Evolutionary conservation across 2,797 vertebrate genomes (phyloP).

Genomic region (Pogonophryne albipinna): DNA sequence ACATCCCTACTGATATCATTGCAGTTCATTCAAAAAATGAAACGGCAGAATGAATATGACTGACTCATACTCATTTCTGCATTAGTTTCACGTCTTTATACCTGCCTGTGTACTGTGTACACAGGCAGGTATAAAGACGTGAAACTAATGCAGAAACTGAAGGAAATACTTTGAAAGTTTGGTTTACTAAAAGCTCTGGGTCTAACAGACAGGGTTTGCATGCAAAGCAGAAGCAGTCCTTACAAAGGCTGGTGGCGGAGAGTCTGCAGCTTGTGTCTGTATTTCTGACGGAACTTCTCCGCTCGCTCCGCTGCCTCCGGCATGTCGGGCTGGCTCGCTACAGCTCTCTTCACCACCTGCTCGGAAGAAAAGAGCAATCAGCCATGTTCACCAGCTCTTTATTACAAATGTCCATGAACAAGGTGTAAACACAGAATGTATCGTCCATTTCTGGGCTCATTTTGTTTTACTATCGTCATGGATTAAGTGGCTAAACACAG

Average conservation of each 20-base stretch:
- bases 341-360: conserved; percentile 94
- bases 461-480: background rate
- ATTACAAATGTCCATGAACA: background rate
- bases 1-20: too few species aligned
- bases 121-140: conserved; percentile 30
- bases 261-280: conserved; percentile 95
- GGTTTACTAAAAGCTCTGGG: conserved; percentile 40
- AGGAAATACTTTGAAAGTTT: conserved; percentile 23
- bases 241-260: conserved; percentile 97
- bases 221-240: conserved; percentile 64
- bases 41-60: background rate
- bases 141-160: conserved; percentile 57
- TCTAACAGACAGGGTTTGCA: background rate
- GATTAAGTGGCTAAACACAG: background rate
- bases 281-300: conserved; percentile 96
- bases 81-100: too few species aligned
- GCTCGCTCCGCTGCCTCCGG: conserved; percentile 88
- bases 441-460: background rate
- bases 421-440: background rate
- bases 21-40: too few species aligned
- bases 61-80: background rate
- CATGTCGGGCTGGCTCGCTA: conserved; percentile 94
- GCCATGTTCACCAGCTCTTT: background rate
- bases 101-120: too few species aligned
- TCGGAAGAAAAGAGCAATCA: background rate